Base-by-base conservation (phyloP, 2,113 vertebrate genomes). In the Chrysochloris asiatica region DNA sequence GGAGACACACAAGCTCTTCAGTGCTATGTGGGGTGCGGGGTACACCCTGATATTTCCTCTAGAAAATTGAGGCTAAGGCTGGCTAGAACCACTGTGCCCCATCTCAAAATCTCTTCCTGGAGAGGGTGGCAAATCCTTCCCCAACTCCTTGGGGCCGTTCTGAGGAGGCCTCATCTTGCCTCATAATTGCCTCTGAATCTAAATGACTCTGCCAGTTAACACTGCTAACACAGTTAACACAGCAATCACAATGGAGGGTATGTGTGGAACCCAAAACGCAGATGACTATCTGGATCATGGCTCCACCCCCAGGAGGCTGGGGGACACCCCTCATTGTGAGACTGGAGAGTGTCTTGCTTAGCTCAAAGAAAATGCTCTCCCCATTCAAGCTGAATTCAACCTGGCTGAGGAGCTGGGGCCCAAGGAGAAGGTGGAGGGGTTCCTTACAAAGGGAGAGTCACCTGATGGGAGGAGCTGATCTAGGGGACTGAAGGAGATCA, bases 151-250 rank as follows among this genome's bases (percentile, higher is more conserved):
- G 94, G 94, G 96, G 92, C 85, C 33, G 56, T 89, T 95, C 94
- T 82, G 95, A 95, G 95, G 95, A 96, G 96, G 93, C 95, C 71
- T 83, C 77, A 92, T 95, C 96, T 97, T 93, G 96, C 95, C 96
- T 83, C 97, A 91, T 97, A 97, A 95, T 96, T 96, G 95, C 94
- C 92, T 96, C 96, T 96, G 95, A 95, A 96, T 96, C 95, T 97
- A 97, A 97, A 97, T 95, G 94, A 95, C 96, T 88, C 86, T 95
- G 94, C 95, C 96, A 95, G n/a, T n/a, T n/a, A n/a, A n/a, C n/a
- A n/a, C n/a, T n/a, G n/a, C n/a, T n/a, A n/a, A n/a, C n/a, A n/a
- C n/a, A n/a, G n/a, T n/a, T n/a, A n/a, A n/a, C n/a, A n/a, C n/a
- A n/a, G n/a, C n/a, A n/a, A n/a, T n/a, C n/a, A n/a, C n/a, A n/a